Percentiles rank a stretch among this genome's conserved stretches.
Evolutionary conservation across 2,888 invertebrate genomes (phyloP).

Genomic region (Luperina testacea): DNA sequence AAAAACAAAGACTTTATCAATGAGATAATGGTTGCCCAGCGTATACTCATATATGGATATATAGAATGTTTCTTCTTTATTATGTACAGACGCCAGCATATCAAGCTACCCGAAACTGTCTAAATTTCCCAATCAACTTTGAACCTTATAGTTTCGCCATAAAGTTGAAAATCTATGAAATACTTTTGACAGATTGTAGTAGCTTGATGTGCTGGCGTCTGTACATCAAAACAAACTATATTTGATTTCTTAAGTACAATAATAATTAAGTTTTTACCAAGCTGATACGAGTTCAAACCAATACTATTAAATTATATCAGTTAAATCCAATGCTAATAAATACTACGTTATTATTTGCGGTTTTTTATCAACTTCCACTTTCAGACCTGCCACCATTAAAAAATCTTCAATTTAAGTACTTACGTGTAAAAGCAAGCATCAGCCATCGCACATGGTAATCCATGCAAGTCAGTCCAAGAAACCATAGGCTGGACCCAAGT

Average conservation of each 20-base stretch:
- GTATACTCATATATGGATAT: neutral
- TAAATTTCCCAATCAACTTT: no score
- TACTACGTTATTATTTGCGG: no score
- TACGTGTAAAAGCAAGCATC: conserved; percentile 88
- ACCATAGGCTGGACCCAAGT: conserved; percentile 92
- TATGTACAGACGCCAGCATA: no score
- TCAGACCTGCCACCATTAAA: neutral
- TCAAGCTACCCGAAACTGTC: no score
- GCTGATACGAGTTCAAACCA: neutral
- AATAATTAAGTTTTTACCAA: neutral
- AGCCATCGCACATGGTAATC: conserved; percentile 89
- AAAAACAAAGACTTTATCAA: no score
- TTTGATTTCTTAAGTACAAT: neutral
- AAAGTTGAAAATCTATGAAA: no score
- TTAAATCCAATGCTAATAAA: neutral
- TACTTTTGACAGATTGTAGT: no score
- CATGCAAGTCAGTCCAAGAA: conserved; percentile 85
- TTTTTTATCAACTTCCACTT: neutral
- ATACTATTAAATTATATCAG: neutral
- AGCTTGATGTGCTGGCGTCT: no score
- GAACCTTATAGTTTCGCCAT: no score
- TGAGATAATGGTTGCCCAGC: neutral
- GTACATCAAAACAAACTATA: neutral
- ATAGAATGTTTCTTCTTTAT: neutral
- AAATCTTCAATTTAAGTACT: conserved; percentile 66